These are phyloP conservation scores for Peucedramus taeniatus DNA, from an alignment of 2,113 vertebrate species.

Conservation along the genomic window DNA sequence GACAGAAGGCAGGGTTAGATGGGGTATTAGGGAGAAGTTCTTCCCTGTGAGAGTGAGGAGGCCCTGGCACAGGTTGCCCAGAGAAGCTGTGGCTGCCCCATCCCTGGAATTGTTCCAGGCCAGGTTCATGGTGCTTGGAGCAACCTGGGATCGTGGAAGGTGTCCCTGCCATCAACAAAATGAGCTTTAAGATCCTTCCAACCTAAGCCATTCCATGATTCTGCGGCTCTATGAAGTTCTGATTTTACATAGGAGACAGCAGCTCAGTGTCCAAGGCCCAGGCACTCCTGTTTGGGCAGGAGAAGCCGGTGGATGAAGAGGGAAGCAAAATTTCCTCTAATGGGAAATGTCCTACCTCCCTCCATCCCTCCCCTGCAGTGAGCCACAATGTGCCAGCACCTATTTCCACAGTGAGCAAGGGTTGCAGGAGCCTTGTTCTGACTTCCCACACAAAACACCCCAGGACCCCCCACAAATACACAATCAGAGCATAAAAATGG, in stretches of 20 bases:
- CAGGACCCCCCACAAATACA: accelerated
- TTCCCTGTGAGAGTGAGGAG: background rate
- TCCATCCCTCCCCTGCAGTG: background rate
- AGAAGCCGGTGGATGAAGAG: background rate
- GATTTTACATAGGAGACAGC: background rate
- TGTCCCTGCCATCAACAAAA: background rate
- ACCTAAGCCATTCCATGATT: background rate
- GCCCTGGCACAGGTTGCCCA: background rate
- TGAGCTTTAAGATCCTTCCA: background rate
- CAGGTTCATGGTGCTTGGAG: accelerated
- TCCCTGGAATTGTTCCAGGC: background rate
- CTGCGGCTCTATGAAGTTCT: background rate
- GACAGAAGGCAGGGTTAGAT: background rate
- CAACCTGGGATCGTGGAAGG: background rate
- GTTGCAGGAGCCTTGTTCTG: background rate
- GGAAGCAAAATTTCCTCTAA: background rate
- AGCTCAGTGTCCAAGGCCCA: background rate
- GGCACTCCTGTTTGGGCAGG: background rate
- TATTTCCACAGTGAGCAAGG: accelerated
- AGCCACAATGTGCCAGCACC: background rate
- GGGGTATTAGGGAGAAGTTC: background rate
- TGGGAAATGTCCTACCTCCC: accelerated
- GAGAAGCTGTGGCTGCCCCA: background rate
- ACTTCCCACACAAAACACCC: background rate
- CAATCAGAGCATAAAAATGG: background rate